These are phyloP conservation scores for Calliphora vomitoria DNA, from an alignment of 2,888 invertebrate species.

Conservation along the genomic window DNA sequence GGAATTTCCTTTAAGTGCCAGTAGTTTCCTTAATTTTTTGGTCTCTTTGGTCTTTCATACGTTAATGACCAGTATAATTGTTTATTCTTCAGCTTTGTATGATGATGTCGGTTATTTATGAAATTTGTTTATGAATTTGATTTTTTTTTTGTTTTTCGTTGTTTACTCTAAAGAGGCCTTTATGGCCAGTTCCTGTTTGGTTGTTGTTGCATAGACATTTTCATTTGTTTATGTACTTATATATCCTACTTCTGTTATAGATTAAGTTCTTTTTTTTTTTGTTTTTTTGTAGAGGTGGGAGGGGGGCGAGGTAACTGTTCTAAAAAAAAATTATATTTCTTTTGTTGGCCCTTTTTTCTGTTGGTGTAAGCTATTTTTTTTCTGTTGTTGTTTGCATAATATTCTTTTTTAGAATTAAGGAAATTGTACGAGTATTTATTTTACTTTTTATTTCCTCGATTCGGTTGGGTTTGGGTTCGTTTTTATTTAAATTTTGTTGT, in stretches of 20 bases:
- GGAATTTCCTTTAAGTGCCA: not conserved
- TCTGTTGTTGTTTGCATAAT: not conserved
- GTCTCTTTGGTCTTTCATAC: not conserved
- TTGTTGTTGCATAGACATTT: not conserved
- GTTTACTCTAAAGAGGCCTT: not conserved
- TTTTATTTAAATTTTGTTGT: slow-evolving; percentile 22
- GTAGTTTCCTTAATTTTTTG: not conserved
- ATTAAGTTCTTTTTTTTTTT: not conserved
- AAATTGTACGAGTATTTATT: slow-evolving; percentile 31
- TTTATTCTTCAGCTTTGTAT: not conserved
- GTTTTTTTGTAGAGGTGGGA: not conserved
- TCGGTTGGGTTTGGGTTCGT: not conserved
- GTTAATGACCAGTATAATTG: not conserved
- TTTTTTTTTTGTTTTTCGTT: not conserved
- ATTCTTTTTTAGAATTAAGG: slow-evolving; percentile 16
- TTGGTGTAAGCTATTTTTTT: slow-evolving; percentile 8
- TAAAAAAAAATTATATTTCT: not conserved
- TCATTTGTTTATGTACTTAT: not conserved
- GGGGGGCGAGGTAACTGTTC: not conserved
- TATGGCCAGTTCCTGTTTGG: not conserved
- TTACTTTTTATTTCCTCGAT: slow-evolving; percentile 11
- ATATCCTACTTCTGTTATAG: not conserved
- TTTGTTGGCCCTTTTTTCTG: not conserved
- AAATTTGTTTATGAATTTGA: not conserved
- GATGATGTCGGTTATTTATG: not conserved